Percentiles rank a stretch among this genome's conserved stretches.
These are phyloP conservation scores for Tichodroma muraria DNA, from an alignment of 2,113 vertebrate species.

Conservation along the genomic window DNA sequence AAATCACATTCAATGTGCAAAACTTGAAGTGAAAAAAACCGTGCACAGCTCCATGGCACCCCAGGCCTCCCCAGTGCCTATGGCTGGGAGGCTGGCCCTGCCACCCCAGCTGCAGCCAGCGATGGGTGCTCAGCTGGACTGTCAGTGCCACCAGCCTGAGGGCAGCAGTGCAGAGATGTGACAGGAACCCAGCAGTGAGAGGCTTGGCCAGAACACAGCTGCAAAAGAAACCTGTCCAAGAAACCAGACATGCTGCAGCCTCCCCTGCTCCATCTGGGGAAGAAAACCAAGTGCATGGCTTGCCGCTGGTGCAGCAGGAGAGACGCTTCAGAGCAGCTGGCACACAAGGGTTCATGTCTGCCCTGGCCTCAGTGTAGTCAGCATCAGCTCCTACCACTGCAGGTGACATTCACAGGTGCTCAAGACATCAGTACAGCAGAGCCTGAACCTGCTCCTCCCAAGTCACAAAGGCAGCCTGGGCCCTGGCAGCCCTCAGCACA, in stretches of 20 bases:
- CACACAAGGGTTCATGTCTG: not conserved
- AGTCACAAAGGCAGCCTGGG: not conserved
- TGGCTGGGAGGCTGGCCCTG: not conserved
- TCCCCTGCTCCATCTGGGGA: not conserved
- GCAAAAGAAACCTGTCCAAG: not conserved
- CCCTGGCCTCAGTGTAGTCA: not conserved
- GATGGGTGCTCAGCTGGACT: not conserved
- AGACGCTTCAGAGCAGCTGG: not conserved
- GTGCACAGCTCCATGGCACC: not conserved
- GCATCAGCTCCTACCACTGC: rapidly evolving
- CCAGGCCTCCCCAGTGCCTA: not conserved
- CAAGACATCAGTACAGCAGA: not conserved
- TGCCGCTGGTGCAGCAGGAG: not conserved
- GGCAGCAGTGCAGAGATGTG: not conserved
- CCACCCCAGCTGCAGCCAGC: not conserved
- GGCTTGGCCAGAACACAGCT: not conserved
- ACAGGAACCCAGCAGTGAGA: not conserved
- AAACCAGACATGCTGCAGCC: not conserved
- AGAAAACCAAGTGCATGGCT: not conserved
- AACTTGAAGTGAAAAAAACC: not conserved
- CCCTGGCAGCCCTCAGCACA: not conserved
- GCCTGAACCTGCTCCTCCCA: not conserved
- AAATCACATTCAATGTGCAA: not conserved
- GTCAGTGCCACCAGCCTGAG: not conserved
- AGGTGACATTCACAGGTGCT: not conserved